Conservation (phyloP, 2,113 vertebrate species). For the Myrmophylax atrothorax region DNA sequence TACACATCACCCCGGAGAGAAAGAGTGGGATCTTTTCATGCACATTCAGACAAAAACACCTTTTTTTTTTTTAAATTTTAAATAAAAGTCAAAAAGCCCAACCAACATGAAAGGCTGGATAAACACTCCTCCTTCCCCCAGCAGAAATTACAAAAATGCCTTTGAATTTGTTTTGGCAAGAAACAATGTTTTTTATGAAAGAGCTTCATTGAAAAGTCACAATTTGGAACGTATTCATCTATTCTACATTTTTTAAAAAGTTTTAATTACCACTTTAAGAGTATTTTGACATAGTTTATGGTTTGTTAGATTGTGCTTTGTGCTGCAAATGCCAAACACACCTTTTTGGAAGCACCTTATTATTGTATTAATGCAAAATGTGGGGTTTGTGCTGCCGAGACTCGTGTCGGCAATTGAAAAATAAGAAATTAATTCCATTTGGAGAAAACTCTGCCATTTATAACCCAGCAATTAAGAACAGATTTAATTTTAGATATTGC, state of each 20-base stretch:
- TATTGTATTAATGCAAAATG: not conserved
- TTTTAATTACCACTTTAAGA: slow-evolving; percentile 54
- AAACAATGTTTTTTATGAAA: slow-evolving; percentile 67
- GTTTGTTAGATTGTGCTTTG: not conserved
- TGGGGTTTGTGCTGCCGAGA: not conserved
- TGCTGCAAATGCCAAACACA: slow-evolving; percentile 9
- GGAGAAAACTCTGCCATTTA: slow-evolving; percentile 25
- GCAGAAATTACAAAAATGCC: slow-evolving; percentile 63
- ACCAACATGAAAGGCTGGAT: slow-evolving; percentile 32
- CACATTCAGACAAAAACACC: not conserved
- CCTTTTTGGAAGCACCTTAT: not conserved
- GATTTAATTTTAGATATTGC: slow-evolving; percentile 45
- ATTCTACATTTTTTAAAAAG: not conserved
- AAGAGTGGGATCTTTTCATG: not conserved
- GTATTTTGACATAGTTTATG: slow-evolving; percentile 43
- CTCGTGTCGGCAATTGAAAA: not conserved
- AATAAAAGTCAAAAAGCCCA: slow-evolving; percentile 16
- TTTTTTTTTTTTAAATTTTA: not conserved
- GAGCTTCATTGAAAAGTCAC: slow-evolving; percentile 64
- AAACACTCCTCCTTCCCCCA: slow-evolving; percentile 52
- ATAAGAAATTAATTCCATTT: slow-evolving; percentile 48
- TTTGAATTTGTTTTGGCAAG: slow-evolving; percentile 66
- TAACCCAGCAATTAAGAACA: slow-evolving; percentile 50
- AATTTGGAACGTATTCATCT: slow-evolving; percentile 39
- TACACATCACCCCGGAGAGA: accelerated